phyloP scores from a whole-genome alignment of 2,113 vertebrate species.

The Neofelis nebulosa region DNA sequence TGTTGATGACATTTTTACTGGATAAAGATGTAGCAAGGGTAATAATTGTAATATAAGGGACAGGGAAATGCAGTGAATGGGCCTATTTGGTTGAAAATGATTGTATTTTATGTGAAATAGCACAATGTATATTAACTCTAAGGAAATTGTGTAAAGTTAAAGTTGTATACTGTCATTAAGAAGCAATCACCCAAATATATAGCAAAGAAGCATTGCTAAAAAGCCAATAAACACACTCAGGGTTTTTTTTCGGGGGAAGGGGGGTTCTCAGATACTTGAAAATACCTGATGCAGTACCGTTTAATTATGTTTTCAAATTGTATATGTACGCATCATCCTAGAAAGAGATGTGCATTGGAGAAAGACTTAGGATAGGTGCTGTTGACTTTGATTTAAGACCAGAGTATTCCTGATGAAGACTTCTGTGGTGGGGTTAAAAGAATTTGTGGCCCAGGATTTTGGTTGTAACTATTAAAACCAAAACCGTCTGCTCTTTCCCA shows the following conservation, averaged over 20 bases:
- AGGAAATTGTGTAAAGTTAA: background rate
- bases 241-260: background rate
- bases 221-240: background rate
- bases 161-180: background rate
- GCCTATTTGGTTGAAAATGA: background rate
- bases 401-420: background rate
- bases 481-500: constrained; percentile 31
- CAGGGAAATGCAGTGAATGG: background rate
- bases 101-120: background rate
- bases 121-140: background rate
- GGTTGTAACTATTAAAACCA: background rate
- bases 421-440: background rate
- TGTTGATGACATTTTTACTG: background rate
- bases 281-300: background rate
- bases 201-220: background rate
- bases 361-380: background rate
- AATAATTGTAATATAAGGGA: background rate
- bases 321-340: background rate
- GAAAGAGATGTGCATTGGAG: background rate
- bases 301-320: background rate
- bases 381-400: background rate
- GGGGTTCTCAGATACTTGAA: background rate
- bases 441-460: background rate
- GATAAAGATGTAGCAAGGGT: background rate
- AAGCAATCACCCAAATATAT: background rate